These are phyloP conservation scores for Sebastiscus albofasciatus DNA, from an alignment of 2,797 vertebrate species.

Conservation along the genomic window DNA sequence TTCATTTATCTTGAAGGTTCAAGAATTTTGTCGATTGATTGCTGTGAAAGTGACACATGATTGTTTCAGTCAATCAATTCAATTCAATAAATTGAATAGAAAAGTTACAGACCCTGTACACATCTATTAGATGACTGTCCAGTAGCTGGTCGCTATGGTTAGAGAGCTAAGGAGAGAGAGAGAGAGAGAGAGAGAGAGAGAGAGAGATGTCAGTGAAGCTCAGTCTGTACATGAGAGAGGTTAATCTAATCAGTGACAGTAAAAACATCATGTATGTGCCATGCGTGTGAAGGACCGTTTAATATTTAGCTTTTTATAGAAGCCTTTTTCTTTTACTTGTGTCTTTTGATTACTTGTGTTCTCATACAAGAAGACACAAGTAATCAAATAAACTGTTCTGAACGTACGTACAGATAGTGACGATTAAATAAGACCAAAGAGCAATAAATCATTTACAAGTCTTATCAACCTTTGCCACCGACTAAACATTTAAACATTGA, in stretches of 20 bases:
- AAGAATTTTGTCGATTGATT: not conserved
- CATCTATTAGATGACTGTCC: not conserved
- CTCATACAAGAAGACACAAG: not conserved
- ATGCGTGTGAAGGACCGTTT: no score
- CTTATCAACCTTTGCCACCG: not conserved
- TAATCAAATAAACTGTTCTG: not conserved
- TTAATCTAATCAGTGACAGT: not conserved
- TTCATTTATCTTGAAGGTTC: not conserved
- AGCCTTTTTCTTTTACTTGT: not conserved
- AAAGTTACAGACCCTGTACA: not conserved
- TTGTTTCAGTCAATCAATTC: not conserved
- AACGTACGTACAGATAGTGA: not conserved
- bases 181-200: no score
- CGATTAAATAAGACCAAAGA: not conserved
- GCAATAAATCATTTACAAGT: not conserved
- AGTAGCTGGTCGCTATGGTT: no score
- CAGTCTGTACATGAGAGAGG: not conserved
- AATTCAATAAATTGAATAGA: no score
- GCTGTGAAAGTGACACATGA: not conserved
- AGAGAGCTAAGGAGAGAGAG: no score
- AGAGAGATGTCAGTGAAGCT: not conserved
- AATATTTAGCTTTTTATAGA: not conserved
- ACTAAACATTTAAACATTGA: not conserved
- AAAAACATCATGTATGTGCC: not conserved
- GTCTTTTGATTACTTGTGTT: no score